Evolutionary conservation across 2,113 vertebrate species (phyloP), one percentile per base, ranked within the genome.

Genomic region (Gallinago media): DNA sequence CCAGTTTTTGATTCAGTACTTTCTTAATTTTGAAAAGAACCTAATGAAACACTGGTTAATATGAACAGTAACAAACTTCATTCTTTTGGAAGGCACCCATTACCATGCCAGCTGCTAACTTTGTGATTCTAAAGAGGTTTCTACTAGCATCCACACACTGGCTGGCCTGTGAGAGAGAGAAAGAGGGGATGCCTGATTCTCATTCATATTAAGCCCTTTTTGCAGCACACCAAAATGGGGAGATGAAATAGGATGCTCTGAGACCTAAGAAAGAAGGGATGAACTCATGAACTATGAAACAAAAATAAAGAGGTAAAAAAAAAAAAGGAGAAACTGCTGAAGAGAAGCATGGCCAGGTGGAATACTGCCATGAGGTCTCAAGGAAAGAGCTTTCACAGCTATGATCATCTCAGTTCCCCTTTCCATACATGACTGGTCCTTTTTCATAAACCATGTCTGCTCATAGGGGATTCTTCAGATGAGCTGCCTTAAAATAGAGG

Each of bases 11-110:
- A 96, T 94, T 93, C 96, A 95, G 36, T 62, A 82, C 61, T 88
- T 94, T 92, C 65, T 93, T 52, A 82, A 92, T 97, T 94, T 96
- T 97, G 89, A 92, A 97, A 97, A 93, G 34, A 25, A 8, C 54
- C 72, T 91, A 85, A 96, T 95, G 92, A 96, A 94, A 96, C 79
- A 88, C 44, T 95, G 86, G 65, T 88, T 96, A 96, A 94, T 97
- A 97, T 92, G 96, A 96, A 96, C 70, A 83, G 74, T 76, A 95
- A 94, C 18, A 8, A 76, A 55, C 90, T 92, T 95, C 19, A 22
- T 72, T 94, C 66, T 81, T 85, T 61, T 90, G 75, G 82, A 93
- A 88, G 85, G 32, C 18, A 63, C 52, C 76, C 58, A 91, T 96
- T 96, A 86, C 68, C 67, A 68, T 72, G 52, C 55, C 85, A 96